Evolutionary conservation across 2,797 vertebrate genomes (phyloP).

Genomic region (Gastrophryne carolinensis): DNA sequence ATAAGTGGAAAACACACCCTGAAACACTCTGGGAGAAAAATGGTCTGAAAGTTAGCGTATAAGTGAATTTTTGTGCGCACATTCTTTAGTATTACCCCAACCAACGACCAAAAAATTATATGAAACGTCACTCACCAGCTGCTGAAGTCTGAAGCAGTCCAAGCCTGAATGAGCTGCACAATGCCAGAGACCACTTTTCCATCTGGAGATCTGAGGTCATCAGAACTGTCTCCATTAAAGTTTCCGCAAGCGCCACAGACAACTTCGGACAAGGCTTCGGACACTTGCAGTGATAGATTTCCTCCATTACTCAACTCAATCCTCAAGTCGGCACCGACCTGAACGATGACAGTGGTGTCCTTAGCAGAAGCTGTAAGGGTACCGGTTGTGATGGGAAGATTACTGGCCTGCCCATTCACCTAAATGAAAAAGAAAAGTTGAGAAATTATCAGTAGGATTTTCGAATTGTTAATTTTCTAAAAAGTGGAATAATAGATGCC

Average conservation of each 20-base stretch:
- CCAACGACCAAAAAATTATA: no score
- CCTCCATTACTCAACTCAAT: conserved; percentile 63
- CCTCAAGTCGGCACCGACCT: conserved; percentile 59
- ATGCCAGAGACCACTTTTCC: conserved; percentile 30
- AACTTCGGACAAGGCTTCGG: conserved; percentile 53
- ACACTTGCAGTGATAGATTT: conserved; percentile 62
- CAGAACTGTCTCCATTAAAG: conserved; percentile 65
- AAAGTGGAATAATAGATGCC: no score
- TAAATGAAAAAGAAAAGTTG: no score
- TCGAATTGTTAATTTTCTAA: no score
- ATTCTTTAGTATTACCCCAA: no score
- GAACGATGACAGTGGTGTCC: conserved; percentile 58
- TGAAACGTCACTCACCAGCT: conserved; percentile 67
- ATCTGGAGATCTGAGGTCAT: conserved; percentile 63
- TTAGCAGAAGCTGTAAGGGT: conserved; percentile 46
- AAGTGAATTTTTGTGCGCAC: not conserved
- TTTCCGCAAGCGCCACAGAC: conserved; percentile 78
- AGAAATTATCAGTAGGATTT: no score
- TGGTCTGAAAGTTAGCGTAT: not conserved
- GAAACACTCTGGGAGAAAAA: not conserved
- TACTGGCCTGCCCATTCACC: conserved; percentile 70
- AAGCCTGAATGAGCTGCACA: conserved; percentile 60
- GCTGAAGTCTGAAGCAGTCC: conserved; percentile 72
- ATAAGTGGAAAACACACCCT: no score
- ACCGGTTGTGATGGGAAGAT: conserved; percentile 62